phyloP scores from a whole-genome alignment of 2,113 vertebrate species.

The Corythoichthys haematopterus region DNA sequence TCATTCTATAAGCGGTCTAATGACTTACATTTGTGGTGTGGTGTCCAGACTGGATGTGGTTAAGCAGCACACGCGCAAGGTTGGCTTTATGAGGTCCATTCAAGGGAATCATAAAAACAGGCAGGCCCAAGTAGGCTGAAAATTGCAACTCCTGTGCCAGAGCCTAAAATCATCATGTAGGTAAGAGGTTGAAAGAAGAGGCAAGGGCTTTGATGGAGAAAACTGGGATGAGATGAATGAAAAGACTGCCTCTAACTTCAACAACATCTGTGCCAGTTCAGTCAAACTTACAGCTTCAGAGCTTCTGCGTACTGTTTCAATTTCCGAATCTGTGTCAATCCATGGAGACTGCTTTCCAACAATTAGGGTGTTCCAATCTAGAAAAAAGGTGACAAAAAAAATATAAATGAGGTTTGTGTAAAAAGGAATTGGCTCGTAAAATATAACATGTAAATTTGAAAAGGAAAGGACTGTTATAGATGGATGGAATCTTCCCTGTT shows the following conservation, averaged over 20 bases:
- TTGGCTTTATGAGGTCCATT: conserved; percentile 79
- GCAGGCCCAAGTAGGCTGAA: conserved; percentile 86
- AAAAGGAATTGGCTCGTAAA: no score
- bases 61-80: conserved; percentile 81
- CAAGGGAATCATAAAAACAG: conserved; percentile 83
- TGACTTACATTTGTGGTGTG: conserved; percentile 83
- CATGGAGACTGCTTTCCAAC: conserved; percentile 89
- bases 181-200: accelerated
- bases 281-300: conserved; percentile 79
- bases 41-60: conserved; percentile 87
- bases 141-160: conserved; percentile 88
- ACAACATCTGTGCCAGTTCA: background rate
- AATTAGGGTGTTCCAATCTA: conserved; percentile 91
- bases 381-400: background rate
- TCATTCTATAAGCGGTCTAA: background rate
- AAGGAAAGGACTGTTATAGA: no score
- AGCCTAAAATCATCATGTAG: conserved; percentile 65
- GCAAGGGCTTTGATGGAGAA: background rate
- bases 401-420: background rate
- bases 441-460: no score
- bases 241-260: background rate
- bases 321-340: conserved; percentile 83
- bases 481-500: no score
- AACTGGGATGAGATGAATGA: background rate
- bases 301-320: conserved; percentile 79